Conservation (phyloP, 2,888 invertebrate species). For the Megastigmus dorsalis region DNA sequence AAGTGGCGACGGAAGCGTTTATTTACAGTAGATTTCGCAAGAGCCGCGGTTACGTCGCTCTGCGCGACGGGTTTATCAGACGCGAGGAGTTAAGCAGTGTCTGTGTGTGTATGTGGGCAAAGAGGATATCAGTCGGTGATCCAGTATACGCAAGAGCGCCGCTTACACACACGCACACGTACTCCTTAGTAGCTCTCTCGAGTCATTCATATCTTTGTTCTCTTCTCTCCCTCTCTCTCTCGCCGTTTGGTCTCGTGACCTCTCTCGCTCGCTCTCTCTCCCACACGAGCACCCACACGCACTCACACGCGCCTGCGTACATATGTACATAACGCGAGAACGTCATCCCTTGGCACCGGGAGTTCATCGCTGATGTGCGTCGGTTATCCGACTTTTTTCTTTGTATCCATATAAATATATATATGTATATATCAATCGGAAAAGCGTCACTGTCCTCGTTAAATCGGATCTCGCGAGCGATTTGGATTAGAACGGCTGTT, state of each 20-base stretch:
- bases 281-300: background rate
- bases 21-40: conserved; percentile 64
- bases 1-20: conserved; percentile 61
- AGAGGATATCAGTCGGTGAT: conserved; percentile 39
- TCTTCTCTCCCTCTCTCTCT: background rate
- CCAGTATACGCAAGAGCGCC: conserved; percentile 6
- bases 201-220: conserved; percentile 21
- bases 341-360: background rate
- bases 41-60: conserved; percentile 37
- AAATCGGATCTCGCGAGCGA: too few species aligned
- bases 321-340: background rate
- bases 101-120: conserved; percentile 31
- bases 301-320: background rate
- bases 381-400: too few species aligned
- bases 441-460: too few species aligned
- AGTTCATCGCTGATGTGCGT: background rate
- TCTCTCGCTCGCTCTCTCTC: conserved; percentile 20
- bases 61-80: conserved; percentile 56
- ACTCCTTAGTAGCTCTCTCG: too few species aligned
- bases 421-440: too few species aligned
- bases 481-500: too few species aligned
- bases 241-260: background rate
- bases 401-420: too few species aligned
- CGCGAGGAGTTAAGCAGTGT: conserved; percentile 50
- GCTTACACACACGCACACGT: background rate